Percentiles rank a stretch among this genome's conserved stretches.
phyloP scores from a whole-genome alignment of 2,888 invertebrate species.

The Clitarchus hookeri region DNA sequence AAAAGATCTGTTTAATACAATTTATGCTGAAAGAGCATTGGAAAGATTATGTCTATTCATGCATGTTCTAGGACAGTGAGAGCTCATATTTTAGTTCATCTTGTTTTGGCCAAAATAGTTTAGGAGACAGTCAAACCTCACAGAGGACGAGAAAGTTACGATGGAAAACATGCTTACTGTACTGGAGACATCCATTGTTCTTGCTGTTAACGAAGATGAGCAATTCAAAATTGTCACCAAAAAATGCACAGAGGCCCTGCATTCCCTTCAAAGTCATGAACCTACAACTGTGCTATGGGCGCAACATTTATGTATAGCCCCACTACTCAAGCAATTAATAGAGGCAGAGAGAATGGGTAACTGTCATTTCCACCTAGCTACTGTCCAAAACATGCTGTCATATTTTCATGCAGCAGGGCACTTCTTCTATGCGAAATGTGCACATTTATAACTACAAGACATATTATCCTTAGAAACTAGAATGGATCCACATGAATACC shows the following conservation, averaged over 20 bases:
- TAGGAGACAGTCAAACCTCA: conserved; percentile 8
- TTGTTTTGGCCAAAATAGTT: not conserved
- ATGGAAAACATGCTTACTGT: conserved; percentile 8
- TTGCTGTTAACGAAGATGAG: not conserved
- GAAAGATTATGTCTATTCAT: not conserved
- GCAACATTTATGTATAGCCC: not conserved
- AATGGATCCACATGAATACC: not conserved
- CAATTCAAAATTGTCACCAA: conserved; percentile 10
- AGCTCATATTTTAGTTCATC: conserved; percentile 18
- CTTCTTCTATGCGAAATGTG: conserved; percentile 17
- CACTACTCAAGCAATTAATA: not conserved
- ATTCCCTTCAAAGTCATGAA: not conserved
- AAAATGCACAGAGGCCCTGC: conserved; percentile 5
- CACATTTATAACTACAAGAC: not conserved
- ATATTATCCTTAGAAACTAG: not conserved
- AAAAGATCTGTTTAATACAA: not conserved
- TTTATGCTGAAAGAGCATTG: conserved; percentile 16
- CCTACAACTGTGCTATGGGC: too few relatives aligned
- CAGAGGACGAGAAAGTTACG: not conserved
- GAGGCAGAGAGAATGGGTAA: conserved; percentile 6
- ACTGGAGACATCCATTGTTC: not conserved
- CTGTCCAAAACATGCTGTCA: not conserved
- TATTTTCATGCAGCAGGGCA: conserved; percentile 19
- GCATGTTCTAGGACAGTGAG: not conserved
- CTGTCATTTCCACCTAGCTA: not conserved